A percentile compares a stretch with the other conserved stretches of the same genome.
phyloP scores from a whole-genome alignment of 2,888 invertebrate genomes.

The Hyalella azteca region DNA sequence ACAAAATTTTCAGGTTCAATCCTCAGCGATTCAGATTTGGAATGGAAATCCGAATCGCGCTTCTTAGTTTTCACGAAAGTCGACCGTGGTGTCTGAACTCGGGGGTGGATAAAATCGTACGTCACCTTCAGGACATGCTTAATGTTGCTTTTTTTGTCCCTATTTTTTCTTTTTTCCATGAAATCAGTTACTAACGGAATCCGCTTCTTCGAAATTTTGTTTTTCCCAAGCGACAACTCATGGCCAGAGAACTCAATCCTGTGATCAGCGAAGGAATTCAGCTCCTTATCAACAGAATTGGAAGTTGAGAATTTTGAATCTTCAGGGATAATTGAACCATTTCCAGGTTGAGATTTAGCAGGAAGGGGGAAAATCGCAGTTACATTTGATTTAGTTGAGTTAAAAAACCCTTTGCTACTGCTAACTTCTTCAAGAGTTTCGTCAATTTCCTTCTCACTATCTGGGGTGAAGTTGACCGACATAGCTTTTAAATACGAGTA shows the following conservation, averaged over 20 bases:
- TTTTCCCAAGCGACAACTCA: not conserved
- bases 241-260: not conserved
- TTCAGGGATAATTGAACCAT: not conserved
- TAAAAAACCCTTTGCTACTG: not conserved
- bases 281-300: not conserved
- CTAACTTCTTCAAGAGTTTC: not conserved
- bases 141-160: not conserved
- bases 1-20: not conserved
- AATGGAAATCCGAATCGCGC: slow-evolving; percentile 13
- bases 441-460: not conserved
- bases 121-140: slow-evolving; percentile 20
- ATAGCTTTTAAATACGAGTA: not conserved
- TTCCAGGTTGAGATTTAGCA: not conserved
- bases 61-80: not conserved
- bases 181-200: not conserved
- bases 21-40: not conserved
- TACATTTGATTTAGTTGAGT: not conserved
- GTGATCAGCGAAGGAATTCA: not conserved
- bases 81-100: not conserved
- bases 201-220: not conserved
- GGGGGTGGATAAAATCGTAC: slow-evolving; percentile 9
- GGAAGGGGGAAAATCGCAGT: not conserved
- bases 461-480: not conserved
- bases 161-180: not conserved
- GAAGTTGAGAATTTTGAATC: not conserved